These are phyloP conservation scores for Cylindroiulus punctatus DNA, from an alignment of 2,888 invertebrate species.

Conservation along the genomic window DNA sequence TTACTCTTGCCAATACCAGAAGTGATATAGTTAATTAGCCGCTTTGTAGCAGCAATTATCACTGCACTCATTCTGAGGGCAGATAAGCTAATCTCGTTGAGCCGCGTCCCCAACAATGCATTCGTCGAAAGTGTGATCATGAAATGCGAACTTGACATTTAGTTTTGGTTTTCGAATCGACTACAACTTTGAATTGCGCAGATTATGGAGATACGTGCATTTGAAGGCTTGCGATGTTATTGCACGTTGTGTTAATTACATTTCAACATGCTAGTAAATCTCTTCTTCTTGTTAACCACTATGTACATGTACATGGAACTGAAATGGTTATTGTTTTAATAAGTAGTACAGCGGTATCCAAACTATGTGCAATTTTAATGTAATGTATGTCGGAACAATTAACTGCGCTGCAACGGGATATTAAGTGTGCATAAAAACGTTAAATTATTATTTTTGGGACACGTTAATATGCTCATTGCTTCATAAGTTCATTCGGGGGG, in stretches of 20 bases:
- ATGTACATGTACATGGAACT: too few relatives aligned
- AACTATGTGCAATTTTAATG: too few relatives aligned
- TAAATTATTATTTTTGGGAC: too few relatives aligned
- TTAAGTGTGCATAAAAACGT: too few relatives aligned
- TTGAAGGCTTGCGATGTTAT: neutral
- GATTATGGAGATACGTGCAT: neutral
- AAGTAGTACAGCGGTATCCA: too few relatives aligned
- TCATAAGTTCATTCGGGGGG: too few relatives aligned
- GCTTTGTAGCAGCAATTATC: neutral
- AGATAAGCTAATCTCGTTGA: conserved; percentile 2
- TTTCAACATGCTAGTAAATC: too few relatives aligned
- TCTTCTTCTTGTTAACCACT: neutral
- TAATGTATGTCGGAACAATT: too few relatives aligned
- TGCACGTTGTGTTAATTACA: neutral
- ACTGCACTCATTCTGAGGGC: neutral
- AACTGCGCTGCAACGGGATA: too few relatives aligned
- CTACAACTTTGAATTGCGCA: neutral
- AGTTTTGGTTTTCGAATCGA: neutral
- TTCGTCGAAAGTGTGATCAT: neutral
- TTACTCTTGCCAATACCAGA: neutral
- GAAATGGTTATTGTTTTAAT: too few relatives aligned
- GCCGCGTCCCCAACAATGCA: neutral
- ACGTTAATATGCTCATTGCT: too few relatives aligned
- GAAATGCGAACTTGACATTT: neutral
- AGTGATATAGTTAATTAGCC: neutral